Evolutionary conservation across 1,140 invertebrate genomes (phyloP).

Genomic region (Achatina immaculata): DNA sequence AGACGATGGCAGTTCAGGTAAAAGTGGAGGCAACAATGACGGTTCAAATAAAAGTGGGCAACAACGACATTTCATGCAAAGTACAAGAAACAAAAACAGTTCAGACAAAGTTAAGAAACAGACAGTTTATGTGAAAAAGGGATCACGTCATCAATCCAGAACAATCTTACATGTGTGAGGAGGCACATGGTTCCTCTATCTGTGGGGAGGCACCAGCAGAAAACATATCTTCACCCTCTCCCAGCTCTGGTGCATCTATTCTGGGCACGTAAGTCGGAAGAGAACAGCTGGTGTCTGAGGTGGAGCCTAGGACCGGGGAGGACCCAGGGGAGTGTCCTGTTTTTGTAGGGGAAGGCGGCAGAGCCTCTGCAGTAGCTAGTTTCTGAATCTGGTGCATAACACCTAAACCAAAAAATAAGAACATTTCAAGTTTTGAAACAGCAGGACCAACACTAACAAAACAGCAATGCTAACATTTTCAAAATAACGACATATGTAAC

Average conservation of each 20-base stretch:
- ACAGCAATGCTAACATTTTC: no score
- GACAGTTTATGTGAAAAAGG: no score
- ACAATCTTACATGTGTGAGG: conserved; percentile 71
- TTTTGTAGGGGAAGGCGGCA: conserved; percentile 32
- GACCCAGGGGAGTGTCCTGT: conserved; percentile 28
- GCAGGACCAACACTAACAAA: neutral
- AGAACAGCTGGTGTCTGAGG: neutral
- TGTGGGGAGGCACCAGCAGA: conserved; percentile 33
- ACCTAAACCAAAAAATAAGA: conserved; percentile 69
- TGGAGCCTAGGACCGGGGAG: conserved; percentile 7
- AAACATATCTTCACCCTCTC: conserved; percentile 21
- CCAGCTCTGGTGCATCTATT: conserved; percentile 16
- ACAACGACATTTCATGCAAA: no score
- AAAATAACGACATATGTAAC: no score
- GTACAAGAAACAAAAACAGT: no score
- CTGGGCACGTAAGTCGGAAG: conserved; percentile 21
- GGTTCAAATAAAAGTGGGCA: no score
- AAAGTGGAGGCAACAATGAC: no score
- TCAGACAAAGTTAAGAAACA: no score
- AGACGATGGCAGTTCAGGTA: no score
- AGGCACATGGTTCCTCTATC: conserved; percentile 61
- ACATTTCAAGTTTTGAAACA: neutral
- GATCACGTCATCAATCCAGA: neutral
- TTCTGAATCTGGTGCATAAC: conserved; percentile 84
- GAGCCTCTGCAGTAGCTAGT: conserved; percentile 77